Percentiles rank a stretch among this genome's conserved stretches.
Evolutionary conservation across 2,113 vertebrate genomes (phyloP).

Genomic region (Seriola aureovittata): DNA sequence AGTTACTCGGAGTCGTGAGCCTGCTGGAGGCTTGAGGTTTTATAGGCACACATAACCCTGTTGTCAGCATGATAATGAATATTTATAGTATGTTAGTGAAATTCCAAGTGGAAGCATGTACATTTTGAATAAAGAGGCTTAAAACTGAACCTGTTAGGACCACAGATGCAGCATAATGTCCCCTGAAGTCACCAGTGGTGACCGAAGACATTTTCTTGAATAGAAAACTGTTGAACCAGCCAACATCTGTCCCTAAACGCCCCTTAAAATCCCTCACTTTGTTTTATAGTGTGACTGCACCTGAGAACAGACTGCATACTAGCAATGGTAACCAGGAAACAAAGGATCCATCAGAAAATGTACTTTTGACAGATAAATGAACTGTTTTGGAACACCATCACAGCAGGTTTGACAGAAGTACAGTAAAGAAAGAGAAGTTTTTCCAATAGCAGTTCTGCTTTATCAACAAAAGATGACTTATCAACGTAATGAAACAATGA

Average conservation of each 20-base stretch:
- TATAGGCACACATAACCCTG: slow-evolving; percentile 43
- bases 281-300: slow-evolving; percentile 8
- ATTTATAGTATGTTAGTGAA: slow-evolving; percentile 50
- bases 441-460: background rate
- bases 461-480: background rate
- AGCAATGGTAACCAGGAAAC: background rate
- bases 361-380: background rate
- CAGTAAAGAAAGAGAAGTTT: background rate
- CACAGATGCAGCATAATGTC: background rate
- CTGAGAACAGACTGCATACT: background rate
- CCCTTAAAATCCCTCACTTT: background rate
- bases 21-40: slow-evolving; percentile 44
- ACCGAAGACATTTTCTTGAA: background rate
- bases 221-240: background rate
- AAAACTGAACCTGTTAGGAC: slow-evolving; percentile 5
- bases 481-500: slow-evolving; percentile 18
- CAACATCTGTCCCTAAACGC: background rate
- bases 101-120: slow-evolving; percentile 36
- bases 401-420: background rate
- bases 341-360: background rate
- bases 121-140: background rate
- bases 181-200: background rate
- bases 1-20: slow-evolving; percentile 17
- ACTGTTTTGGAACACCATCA: background rate
- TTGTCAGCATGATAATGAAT: slow-evolving; percentile 57